Conservation (phyloP, 2,888 invertebrate genomes). For the Gnatocerus cornutus region DNA sequence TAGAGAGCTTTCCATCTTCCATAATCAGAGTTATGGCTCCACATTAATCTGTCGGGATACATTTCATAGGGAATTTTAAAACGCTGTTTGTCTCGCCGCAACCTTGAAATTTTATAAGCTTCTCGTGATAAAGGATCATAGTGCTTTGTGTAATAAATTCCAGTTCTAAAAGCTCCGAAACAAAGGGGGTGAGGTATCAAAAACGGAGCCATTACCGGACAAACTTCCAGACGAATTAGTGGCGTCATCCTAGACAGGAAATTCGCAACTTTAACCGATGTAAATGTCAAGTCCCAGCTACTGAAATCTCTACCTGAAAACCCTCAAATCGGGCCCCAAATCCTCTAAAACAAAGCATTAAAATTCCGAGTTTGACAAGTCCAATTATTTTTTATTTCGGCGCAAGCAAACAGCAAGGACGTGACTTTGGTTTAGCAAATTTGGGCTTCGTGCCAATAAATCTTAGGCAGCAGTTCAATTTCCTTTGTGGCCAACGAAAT, state of each 20-base stretch:
- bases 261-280: conserved; percentile 27
- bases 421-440: conserved; percentile 34
- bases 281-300: conserved; percentile 19
- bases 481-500: conserved; percentile 24
- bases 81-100: conserved; percentile 28
- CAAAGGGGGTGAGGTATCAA: conserved; percentile 4
- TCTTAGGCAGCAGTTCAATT: conserved; percentile 32
- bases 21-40: conserved; percentile 43
- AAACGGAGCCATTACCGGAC: neutral
- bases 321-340: neutral
- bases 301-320: conserved; percentile 26
- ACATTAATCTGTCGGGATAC: conserved; percentile 35
- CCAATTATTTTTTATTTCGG: conserved; percentile 33
- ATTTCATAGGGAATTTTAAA: conserved; percentile 26
- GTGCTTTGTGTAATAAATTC: conserved; percentile 40
- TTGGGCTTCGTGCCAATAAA: conserved; percentile 35
- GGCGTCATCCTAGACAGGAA: conserved; percentile 25
- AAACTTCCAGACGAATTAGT: conserved; percentile 31
- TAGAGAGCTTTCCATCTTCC: neutral
- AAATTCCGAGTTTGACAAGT: conserved; percentile 21
- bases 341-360: conserved; percentile 24
- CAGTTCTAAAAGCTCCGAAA: conserved; percentile 15
- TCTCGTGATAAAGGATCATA: conserved; percentile 21
- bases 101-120: conserved; percentile 7
- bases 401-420: conserved; percentile 16